Base-by-base conservation (phyloP, 2,113 vertebrate species). In the Hippocampus comes region DNA sequence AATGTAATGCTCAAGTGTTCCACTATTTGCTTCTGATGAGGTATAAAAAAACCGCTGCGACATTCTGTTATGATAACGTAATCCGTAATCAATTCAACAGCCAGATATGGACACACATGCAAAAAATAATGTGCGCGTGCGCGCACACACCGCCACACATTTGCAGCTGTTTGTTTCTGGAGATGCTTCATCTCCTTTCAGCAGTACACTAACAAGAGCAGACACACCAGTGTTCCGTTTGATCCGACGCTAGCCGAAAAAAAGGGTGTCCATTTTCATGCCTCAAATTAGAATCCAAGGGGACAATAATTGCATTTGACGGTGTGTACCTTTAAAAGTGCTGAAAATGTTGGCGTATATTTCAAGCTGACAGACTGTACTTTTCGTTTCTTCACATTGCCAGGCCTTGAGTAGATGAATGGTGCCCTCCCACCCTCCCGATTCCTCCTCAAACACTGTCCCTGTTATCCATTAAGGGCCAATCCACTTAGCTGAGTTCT, bases 401-500 rank as follows among this genome's bases (percentile, higher is more conserved):
- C 15, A 34, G 41, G 21, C 38, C 9, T 43, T 43, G 18, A 64
- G 7, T 2, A 60, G 15, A 60, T 34, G 27, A 17, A 60, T 1
- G 25, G 25, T 60, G 25, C 59, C 25, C 25, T 34, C 6, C 63
- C 38, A n/a, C 46, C 42, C 65, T 30, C n/a, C 23, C 7, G 5
- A 18, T 49, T 30, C 23, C 48, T 27, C 17, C 8, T 76, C 46
- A 85, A 74, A 82, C 38, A 20, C 75, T 69, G 55, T 67, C 82
- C 78, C 48, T 71, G 71, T 78, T 73, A 72, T 25, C 77, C 70
- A 84, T 87, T 81, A 84, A 23, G 65, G 42, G 43, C 21, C 81
- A 88, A 87, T 90, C 75, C 76, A 87, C 71, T 89, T 89, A 87
- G 73, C 74, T 0, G 25, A 34, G 74, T 68, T 76, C 83, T 88